These are phyloP conservation scores for Plodia interpunctella DNA, from an alignment of 1,140 invertebrate genomes.

Conservation along the genomic window DNA sequence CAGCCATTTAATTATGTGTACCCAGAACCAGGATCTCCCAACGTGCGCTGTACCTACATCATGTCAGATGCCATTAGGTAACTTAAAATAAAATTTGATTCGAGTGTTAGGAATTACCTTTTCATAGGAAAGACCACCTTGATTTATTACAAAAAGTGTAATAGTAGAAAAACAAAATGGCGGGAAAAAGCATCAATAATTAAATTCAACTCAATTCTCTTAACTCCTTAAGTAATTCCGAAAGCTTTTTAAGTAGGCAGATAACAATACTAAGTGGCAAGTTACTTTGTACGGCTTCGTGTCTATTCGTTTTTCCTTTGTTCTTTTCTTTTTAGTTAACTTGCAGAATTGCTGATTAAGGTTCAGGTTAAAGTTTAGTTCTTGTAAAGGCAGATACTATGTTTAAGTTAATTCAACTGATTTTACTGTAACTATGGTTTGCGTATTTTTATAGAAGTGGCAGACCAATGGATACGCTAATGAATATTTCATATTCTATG, in stretches of 20 bases:
- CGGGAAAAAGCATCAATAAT: conserved; percentile 28
- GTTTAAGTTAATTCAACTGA: not conserved
- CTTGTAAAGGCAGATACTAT: not conserved
- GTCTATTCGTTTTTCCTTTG: conserved; percentile 6
- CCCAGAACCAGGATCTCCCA: no score
- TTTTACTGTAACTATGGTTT: no score
- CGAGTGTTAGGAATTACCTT: no score
- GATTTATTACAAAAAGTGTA: not conserved
- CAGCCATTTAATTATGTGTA: no score
- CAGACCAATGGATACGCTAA: no score
- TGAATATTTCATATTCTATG: no score
- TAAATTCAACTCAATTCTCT: conserved; percentile 37
- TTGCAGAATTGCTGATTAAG: not conserved
- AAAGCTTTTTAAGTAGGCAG: conserved; percentile 38
- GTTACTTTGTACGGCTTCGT: conserved; percentile 21
- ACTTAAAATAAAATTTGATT: no score
- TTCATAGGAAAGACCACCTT: not conserved
- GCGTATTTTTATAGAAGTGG: no score
- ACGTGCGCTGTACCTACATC: no score
- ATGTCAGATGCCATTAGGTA: no score
- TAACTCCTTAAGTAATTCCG: conserved; percentile 43
- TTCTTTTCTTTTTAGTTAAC: not conserved
- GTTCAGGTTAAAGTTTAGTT: not conserved
- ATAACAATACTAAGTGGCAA: conserved; percentile 38
- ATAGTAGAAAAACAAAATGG: conserved; percentile 8